Percentiles rank a stretch among this genome's conserved stretches.
phyloP scores from a whole-genome alignment of 1,140 invertebrate genomes.

The Drosophila yakuba region DNA sequence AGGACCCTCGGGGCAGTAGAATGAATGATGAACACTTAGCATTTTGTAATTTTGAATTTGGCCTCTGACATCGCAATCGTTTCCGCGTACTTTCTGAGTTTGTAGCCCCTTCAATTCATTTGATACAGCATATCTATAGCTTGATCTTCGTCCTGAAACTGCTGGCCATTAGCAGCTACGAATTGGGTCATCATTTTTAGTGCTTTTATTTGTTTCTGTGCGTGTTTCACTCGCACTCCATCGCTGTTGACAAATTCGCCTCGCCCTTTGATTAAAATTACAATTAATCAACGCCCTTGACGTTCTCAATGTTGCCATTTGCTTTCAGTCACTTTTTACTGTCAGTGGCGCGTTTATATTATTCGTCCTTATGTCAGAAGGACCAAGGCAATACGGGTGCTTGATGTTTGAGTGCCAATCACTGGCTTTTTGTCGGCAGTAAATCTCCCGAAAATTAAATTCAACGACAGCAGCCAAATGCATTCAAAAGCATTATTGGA shows the following conservation, averaged over 20 bases:
- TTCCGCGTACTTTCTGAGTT: constrained; percentile 11
- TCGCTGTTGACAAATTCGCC: constrained; percentile 34
- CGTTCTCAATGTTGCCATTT: constrained; percentile 34
- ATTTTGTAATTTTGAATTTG: constrained; percentile 33
- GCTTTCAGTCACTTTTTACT: constrained; percentile 41
- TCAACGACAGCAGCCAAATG: constrained; percentile 1
- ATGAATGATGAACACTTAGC: constrained; percentile 37
- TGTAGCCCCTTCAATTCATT: neutral
- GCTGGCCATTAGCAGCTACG: constrained; percentile 51
- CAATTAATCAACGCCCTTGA: constrained; percentile 65
- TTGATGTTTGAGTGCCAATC: constrained; percentile 42
- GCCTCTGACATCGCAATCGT: constrained; percentile 16
- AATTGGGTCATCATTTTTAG: constrained; percentile 61
- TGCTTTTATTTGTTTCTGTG: constrained; percentile 26
- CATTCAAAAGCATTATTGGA: neutral
- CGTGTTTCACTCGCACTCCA: neutral
- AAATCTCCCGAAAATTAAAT: constrained; percentile 24
- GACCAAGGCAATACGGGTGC: constrained; percentile 17
- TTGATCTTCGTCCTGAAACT: constrained; percentile 33
- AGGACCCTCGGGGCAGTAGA: constrained; percentile 11
- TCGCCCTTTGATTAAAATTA: constrained; percentile 58
- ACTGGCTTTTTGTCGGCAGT: constrained; percentile 23
- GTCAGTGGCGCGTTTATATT: constrained; percentile 39
- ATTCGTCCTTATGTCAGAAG: constrained; percentile 14
- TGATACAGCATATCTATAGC: constrained; percentile 57